Conservation (phyloP, 2,888 invertebrate species). For the Drosophila rellima region DNA sequence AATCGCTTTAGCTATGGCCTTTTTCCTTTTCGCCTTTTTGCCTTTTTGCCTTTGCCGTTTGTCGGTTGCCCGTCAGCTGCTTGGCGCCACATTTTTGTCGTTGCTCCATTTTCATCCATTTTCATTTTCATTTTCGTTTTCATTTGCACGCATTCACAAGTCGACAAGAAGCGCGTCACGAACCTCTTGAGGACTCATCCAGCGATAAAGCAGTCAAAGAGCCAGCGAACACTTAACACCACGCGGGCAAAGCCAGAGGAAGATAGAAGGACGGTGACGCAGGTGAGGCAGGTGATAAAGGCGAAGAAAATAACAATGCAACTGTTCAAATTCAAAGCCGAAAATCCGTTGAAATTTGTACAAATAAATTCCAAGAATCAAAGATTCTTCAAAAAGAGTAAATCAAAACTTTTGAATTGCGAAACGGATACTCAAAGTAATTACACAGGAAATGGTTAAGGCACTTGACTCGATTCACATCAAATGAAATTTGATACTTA, state of each 20-base stretch:
- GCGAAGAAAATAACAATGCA: slow-evolving; percentile 22
- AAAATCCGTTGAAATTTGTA: slow-evolving; percentile 16
- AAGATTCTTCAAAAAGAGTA: background rate
- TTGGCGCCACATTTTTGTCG: slow-evolving; percentile 35
- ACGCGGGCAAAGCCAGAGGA: too few species aligned
- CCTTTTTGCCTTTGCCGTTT: slow-evolving; percentile 17
- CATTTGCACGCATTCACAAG: slow-evolving; percentile 37
- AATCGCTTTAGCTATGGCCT: slow-evolving; percentile 51
- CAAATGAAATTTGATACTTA: background rate
- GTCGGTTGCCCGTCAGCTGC: slow-evolving; percentile 26
- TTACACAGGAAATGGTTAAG: slow-evolving; percentile 1
- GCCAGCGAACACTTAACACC: slow-evolving; percentile 25
- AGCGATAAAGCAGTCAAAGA: slow-evolving; percentile 24
- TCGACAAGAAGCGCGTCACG: slow-evolving; percentile 25
- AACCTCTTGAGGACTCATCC: slow-evolving; percentile 41
- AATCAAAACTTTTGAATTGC: slow-evolving; percentile 4
- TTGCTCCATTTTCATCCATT: slow-evolving; percentile 27
- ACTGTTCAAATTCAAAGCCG: slow-evolving; percentile 11
- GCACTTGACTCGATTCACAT: background rate
- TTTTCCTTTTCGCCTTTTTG: background rate
- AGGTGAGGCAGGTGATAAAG: slow-evolving; percentile 3
- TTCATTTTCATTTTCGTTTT: slow-evolving; percentile 20
- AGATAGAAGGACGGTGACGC: too few species aligned
- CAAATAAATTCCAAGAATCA: slow-evolving; percentile 12
- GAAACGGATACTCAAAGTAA: slow-evolving; percentile 17